Conservation (phyloP, 1,140 invertebrate genomes). For the Leptoteleia sp. region DNA sequence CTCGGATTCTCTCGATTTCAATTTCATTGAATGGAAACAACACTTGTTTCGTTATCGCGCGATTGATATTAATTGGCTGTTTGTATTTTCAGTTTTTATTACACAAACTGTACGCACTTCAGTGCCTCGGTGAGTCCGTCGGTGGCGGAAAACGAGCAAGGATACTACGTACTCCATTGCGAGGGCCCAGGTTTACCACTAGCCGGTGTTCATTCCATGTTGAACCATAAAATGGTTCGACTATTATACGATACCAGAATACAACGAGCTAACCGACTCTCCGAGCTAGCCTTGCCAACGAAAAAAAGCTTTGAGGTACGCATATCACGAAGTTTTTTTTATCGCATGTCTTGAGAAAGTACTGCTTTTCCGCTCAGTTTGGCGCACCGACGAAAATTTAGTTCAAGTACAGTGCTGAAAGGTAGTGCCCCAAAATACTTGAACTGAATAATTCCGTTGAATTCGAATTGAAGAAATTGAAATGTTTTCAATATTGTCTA, state of each 20-base stretch:
- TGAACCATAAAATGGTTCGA: constrained; percentile 86
- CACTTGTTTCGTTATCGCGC: too few relatives aligned
- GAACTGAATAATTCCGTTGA: too few relatives aligned
- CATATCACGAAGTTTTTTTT: too few relatives aligned
- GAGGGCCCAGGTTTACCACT: constrained; percentile 89
- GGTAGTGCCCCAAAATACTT: too few relatives aligned
- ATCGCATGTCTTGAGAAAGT: too few relatives aligned
- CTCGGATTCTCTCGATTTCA: background rate
- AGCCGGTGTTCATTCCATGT: constrained; percentile 87
- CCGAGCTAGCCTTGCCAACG: constrained; percentile 87
- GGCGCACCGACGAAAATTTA: too few relatives aligned
- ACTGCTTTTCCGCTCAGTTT: too few relatives aligned
- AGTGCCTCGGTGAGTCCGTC: constrained; percentile 85
- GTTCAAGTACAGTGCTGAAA: too few relatives aligned
- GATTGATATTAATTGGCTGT: too few relatives aligned
- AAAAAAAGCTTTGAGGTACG: constrained; percentile 86
- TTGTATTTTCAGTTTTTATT: constrained; percentile 81
- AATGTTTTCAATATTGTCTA: too few relatives aligned
- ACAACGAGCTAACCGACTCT: constrained; percentile 83
- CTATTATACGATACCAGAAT: constrained; percentile 88
- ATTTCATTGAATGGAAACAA: too few relatives aligned
- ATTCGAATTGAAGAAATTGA: too few relatives aligned
- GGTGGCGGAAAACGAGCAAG: constrained; percentile 80
- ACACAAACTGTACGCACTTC: constrained; percentile 91
- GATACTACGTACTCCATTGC: constrained; percentile 89